Conservation (phyloP, 1,140 invertebrate species). For the Drosophila neocordata region DNA sequence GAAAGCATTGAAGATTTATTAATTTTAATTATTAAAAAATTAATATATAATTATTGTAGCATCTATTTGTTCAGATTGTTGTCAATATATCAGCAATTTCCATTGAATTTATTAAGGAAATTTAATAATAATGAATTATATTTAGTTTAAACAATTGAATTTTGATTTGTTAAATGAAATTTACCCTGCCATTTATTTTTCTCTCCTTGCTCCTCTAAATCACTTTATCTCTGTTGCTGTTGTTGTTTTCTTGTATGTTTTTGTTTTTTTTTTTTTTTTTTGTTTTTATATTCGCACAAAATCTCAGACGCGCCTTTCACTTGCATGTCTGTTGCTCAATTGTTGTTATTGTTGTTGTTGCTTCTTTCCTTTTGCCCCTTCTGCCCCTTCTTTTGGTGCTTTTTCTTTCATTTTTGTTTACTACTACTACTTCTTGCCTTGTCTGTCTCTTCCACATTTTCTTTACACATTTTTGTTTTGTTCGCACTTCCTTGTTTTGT, state of each 20-base stretch:
- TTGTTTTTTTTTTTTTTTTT: no score
- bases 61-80: no score
- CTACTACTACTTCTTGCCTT: conserved; percentile 57
- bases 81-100: no score
- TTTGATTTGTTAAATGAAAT: neutral
- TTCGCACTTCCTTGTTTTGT: conserved; percentile 58
- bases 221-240: neutral
- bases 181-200: neutral
- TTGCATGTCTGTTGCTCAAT: conserved; percentile 55
- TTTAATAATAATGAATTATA: neutral
- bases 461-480: conserved; percentile 25
- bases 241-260: neutral
- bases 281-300: conserved; percentile 9
- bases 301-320: conserved; percentile 56
- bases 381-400: conserved; percentile 40
- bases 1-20: no score
- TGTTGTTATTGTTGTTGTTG: conserved; percentile 35
- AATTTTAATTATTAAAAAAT: no score
- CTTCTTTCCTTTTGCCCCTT: conserved; percentile 42
- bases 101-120: no score
- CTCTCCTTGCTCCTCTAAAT: neutral
- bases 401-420: conserved; percentile 35
- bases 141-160: neutral
- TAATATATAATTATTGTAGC: no score
- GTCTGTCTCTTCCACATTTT: conserved; percentile 20